A percentile compares a stretch with the other conserved stretches of the same genome.
These are phyloP conservation scores for Oryzaephilus surinamensis DNA, from an alignment of 1,140 invertebrate genomes.

Conservation along the genomic window DNA sequence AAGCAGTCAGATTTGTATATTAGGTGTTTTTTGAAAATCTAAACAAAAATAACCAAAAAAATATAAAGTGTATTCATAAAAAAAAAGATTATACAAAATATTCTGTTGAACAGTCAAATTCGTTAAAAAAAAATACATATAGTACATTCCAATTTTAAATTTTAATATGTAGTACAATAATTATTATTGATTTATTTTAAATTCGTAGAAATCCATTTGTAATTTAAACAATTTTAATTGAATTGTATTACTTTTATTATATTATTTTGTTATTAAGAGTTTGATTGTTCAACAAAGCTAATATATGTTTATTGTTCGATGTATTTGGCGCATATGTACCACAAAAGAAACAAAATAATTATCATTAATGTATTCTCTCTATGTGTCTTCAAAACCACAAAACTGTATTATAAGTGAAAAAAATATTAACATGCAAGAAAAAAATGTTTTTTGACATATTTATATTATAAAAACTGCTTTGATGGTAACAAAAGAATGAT, in stretches of 20 bases:
- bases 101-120: too few relatives aligned
- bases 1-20: conserved; percentile 30
- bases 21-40: conserved; percentile 28
- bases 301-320: conserved; percentile 31
- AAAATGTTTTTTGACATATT: conserved; percentile 24
- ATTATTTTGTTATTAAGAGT: too few relatives aligned
- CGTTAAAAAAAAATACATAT: too few relatives aligned
- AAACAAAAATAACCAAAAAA: too few relatives aligned
- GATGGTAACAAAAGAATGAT: conserved; percentile 28
- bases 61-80: conserved; percentile 20
- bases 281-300: conserved; percentile 1
- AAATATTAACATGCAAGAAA: conserved; percentile 19
- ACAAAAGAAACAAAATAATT: conserved; percentile 25
- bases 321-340: conserved; percentile 36
- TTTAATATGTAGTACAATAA: too few relatives aligned
- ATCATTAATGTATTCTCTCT: conserved; percentile 35
- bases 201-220: too few relatives aligned
- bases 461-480: too few relatives aligned
- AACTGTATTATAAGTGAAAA: conserved; percentile 19
- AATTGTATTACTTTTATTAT: too few relatives aligned
- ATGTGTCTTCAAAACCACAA: conserved; percentile 41
- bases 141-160: too few relatives aligned
- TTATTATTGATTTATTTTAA: too few relatives aligned
- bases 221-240: too few relatives aligned
- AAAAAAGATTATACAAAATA: too few relatives aligned